Conservation (phyloP, 2,888 invertebrate species). For the Rotaria socialis region DNA sequence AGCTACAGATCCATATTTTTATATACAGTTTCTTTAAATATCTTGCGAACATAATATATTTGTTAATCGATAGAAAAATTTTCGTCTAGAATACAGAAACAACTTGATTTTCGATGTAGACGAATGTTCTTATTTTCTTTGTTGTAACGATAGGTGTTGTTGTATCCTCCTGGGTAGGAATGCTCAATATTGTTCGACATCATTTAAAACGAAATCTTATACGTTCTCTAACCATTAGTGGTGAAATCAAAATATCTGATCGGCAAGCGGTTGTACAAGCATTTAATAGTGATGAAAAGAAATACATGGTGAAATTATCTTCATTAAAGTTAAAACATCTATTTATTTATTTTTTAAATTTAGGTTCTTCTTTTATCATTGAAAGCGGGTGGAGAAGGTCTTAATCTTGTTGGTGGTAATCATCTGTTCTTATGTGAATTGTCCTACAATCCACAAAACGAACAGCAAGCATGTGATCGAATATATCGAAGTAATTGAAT, state of each 20-base stretch:
- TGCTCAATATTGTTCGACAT: slow-evolving; percentile 70
- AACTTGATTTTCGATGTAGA: no score
- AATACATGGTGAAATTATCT: slow-evolving; percentile 62
- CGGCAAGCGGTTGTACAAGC: slow-evolving; percentile 69
- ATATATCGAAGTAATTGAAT: slow-evolving; percentile 67
- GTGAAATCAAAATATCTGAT: slow-evolving; percentile 70
- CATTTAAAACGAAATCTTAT: slow-evolving; percentile 66
- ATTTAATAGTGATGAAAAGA: slow-evolving; percentile 68
- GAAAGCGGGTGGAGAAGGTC: slow-evolving; percentile 86
- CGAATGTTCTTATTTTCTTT: no score
- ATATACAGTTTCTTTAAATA: no score
- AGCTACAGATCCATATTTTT: no score
- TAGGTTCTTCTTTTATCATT: slow-evolving; percentile 73
- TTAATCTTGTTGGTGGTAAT: slow-evolving; percentile 85
- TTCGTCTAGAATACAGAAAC: no score
- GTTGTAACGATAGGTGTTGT: slow-evolving; percentile 61
- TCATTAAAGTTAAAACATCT: neutral
- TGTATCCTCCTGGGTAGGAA: slow-evolving; percentile 86
- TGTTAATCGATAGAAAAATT: no score
- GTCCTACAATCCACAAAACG: slow-evolving; percentile 95
- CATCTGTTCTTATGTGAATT: slow-evolving; percentile 82
- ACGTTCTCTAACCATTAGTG: slow-evolving; percentile 69
- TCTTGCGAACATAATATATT: no score
- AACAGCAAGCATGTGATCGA: slow-evolving; percentile 87
- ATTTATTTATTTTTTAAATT: slow-evolving; percentile 25